phyloP scores from a whole-genome alignment of 2,797 vertebrate species.

The Siniperca scherzeri region DNA sequence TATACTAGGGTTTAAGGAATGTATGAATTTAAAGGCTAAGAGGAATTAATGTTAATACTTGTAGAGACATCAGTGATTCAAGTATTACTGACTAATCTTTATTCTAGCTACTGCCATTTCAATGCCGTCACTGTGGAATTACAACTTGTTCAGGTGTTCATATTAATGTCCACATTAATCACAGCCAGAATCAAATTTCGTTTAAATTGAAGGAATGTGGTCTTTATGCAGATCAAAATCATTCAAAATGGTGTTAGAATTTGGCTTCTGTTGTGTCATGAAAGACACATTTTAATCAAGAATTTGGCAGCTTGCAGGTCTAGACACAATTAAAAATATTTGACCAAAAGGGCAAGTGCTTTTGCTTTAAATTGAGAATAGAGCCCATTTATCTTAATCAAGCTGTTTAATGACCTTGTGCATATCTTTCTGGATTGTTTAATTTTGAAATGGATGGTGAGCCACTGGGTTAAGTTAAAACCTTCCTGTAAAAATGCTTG shows the following conservation, averaged over 20 bases:
- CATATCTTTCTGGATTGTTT: conserved; percentile 14
- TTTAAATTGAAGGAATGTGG: conserved; percentile 38
- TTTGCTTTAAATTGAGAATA: conserved; percentile 19
- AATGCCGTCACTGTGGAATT: conserved; percentile 38
- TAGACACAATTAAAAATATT: conserved; percentile 16
- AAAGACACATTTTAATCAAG: conserved; percentile 60
- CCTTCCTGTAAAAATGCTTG: conserved; percentile 2
- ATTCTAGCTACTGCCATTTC: conserved; percentile 39
- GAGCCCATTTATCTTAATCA: conserved; percentile 20
- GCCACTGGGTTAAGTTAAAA: not conserved
- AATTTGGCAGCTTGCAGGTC: conserved; percentile 50
- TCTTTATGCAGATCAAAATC: conserved; percentile 23
- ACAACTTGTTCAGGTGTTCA: conserved; percentile 53
- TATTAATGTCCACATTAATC: conserved; percentile 59
- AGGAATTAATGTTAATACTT: conserved; percentile 65
- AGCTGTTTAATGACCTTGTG: not conserved
- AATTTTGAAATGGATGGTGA: conserved; percentile 23
- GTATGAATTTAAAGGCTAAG: conserved; percentile 57
- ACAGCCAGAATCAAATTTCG: conserved; percentile 33
- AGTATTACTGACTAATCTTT: conserved; percentile 49
- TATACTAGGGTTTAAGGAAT: conserved; percentile 20
- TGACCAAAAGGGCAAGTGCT: conserved; percentile 31
- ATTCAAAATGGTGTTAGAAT: conserved; percentile 11
- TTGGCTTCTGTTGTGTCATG: not conserved
- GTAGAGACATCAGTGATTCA: conserved; percentile 35